Base-by-base conservation (phyloP, 2,113 vertebrate species). In the Pollachius pollachius region DNA sequence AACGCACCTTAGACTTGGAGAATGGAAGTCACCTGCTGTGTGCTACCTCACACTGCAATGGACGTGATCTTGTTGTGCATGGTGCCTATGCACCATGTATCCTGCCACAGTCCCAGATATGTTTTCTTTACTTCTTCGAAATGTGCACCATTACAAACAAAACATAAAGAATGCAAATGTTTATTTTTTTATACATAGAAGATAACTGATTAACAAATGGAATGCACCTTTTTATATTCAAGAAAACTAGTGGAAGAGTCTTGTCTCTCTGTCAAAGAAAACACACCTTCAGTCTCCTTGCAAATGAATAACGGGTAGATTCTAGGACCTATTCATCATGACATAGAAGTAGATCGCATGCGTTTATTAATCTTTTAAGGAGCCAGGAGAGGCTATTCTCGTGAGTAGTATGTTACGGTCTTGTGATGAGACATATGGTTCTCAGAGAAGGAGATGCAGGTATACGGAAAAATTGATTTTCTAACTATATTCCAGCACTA, bases 1-100 rank as follows among this genome's bases (percentile, higher is more conserved):
- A 18, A 86, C 77, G 89, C 88, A 91, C 89, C 89, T 91, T 91
- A 89, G 64, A 78, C 64, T 67, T 74, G 16, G 61, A 65, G 78
- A 65, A 70, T 34, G 79, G 81, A 87, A 78, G 77, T 85, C 72
- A 75, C 41, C 71, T 60, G 57, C 59, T 12, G 9, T 57, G 54
- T n/a, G n/a, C 54, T 56, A 68, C 23, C 37, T 67, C 60, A 69
- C 68, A 69, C 68, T 70, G 70, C 72, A 65, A 17, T 21, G 75
- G 70, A 67, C 71, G 70, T 74, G 64, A 41, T 18, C 60, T 57
- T 15, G 70, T 65, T 77, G 60, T 48, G 71, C 75, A 74, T 73
- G 73, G 82, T 61, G 63, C 64, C 74, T 72, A 82, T 23, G 23
- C 23, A 23, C 78, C 89, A 86, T 87, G 82, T 88, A 81, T 19